Conservation (phyloP, 2,113 vertebrate species). For the Brachyhypopomus occidentalis region DNA sequence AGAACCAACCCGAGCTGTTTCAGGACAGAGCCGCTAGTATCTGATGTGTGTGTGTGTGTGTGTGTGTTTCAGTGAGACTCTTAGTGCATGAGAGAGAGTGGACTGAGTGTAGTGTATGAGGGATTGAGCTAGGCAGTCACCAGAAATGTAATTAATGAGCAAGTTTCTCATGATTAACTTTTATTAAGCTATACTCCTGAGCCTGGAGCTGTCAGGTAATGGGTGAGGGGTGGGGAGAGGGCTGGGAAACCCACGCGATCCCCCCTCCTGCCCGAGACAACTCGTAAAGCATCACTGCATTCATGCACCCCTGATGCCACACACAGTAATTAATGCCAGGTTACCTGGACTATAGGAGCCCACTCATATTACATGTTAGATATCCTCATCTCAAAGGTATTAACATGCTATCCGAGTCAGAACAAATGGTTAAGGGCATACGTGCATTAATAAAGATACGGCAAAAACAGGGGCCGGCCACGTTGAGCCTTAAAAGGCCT, state of each 20-base stretch:
- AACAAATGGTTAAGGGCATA: not conserved
- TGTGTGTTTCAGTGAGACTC: slow-evolving; percentile 19
- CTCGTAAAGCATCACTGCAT: slow-evolving; percentile 46
- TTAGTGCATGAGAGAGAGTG: slow-evolving; percentile 26
- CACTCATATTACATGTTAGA: slow-evolving; percentile 24
- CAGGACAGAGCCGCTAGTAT: slow-evolving; percentile 61
- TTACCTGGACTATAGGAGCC: slow-evolving; percentile 41
- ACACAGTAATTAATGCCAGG: slow-evolving; percentile 49
- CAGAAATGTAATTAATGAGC: slow-evolving; percentile 79
- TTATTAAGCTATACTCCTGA: slow-evolving; percentile 78
- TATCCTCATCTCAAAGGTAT: not conserved
- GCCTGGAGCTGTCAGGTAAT: slow-evolving; percentile 74
- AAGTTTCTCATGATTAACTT: slow-evolving; percentile 81
- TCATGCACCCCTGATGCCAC: slow-evolving; percentile 24
- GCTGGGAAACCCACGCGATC: slow-evolving; percentile 28
- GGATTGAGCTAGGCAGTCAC: slow-evolving; percentile 58
- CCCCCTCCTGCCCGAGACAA: slow-evolving; percentile 35
- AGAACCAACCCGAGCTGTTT: slow-evolving; percentile 64
- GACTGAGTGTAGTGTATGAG: slow-evolving; percentile 32
- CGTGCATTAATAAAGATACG: not conserved
- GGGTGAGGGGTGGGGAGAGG: slow-evolving; percentile 56
- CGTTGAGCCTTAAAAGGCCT: not conserved
- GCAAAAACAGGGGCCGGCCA: not conserved
- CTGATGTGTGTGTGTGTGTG: slow-evolving; percentile 37
- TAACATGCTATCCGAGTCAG: slow-evolving; percentile 10